Evolutionary conservation across 2,113 vertebrate species (phyloP), one percentile per base, ranked within the genome.

Genomic region (Atlantisia rogersi): DNA sequence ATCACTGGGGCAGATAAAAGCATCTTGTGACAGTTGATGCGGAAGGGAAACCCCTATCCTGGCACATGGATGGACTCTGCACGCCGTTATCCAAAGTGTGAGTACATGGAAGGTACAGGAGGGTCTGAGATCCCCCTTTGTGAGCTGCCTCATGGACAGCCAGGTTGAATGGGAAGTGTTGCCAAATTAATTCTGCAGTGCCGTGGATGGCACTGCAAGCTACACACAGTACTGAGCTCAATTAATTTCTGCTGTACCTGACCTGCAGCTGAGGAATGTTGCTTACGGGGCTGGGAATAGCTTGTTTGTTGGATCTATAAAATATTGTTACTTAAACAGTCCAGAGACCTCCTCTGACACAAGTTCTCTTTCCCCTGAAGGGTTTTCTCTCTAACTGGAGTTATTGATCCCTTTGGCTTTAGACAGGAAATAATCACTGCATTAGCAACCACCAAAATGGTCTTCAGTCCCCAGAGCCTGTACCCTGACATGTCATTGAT

Each of bases 361-460:
- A 60, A 86, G 24, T 31, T 94, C 71, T 85, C 50, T 69, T 90
- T 92, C 73, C 84, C 87, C 78, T 42, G 39, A 58, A 93, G 70
- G 64, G 22, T 83, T 90, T 90, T 86, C 58, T 75, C 90, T 91
- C 69, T 81, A 83, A 79, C 68, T 92, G 69, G 81, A 92, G 64
- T 94, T 90, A 97, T 83, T 73, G 92, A 95, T 94, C 78, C 50
- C 42, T 58, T 79, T 50, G 28, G 58, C 63, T 91, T 88, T 70
- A 90, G 75, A 84, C 40, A 90, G 84, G 67, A 95, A 94, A 92
- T 94, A 70, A 94, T 88, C 77, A 84, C 56, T 94, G 75, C 35
- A 17, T 95, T 96, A 96, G 37, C 74, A 92, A 82, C 31, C 12
- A 86, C 39, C 56, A 73, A 74, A 97, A 84, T 37, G 19, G 71